Percentiles rank a stretch among this genome's conserved stretches.
phyloP scores from a whole-genome alignment of 2,888 invertebrate species.

The Pollenia griseotomentosa region DNA sequence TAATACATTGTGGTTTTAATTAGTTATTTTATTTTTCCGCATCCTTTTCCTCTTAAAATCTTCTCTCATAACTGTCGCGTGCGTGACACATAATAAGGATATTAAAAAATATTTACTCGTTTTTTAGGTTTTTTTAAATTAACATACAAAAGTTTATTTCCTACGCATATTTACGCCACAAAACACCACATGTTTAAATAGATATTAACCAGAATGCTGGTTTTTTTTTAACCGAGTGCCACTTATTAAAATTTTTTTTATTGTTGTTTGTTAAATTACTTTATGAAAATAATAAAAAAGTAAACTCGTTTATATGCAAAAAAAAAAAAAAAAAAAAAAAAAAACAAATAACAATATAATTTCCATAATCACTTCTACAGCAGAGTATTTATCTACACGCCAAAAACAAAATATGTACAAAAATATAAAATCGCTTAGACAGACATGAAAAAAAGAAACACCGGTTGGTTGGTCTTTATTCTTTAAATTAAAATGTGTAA shows the following conservation, averaged over 20 bases:
- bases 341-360: conserved; percentile 23
- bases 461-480: neutral
- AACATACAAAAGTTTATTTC: conserved; percentile 20
- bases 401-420: neutral
- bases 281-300: conserved; percentile 24
- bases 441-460: neutral
- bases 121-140: conserved; percentile 4
- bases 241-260: conserved; percentile 35
- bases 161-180: neutral
- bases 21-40: conserved; percentile 14
- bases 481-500: neutral
- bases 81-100: conserved; percentile 1
- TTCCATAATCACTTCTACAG: conserved; percentile 51
- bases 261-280: conserved; percentile 31
- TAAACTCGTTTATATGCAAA: conserved; percentile 18
- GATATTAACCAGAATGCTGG: neutral
- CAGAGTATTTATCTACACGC: conserved; percentile 7
- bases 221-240: conserved; percentile 22
- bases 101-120: conserved; percentile 5
- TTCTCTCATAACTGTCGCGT: neutral
- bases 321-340: conserved; percentile 8
- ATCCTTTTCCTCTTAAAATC: neutral
- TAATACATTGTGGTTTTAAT: neutral
- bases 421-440: neutral
- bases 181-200: conserved; percentile 16